Conservation (phyloP, 2,888 invertebrate species). For the Drosophila anceps region DNA sequence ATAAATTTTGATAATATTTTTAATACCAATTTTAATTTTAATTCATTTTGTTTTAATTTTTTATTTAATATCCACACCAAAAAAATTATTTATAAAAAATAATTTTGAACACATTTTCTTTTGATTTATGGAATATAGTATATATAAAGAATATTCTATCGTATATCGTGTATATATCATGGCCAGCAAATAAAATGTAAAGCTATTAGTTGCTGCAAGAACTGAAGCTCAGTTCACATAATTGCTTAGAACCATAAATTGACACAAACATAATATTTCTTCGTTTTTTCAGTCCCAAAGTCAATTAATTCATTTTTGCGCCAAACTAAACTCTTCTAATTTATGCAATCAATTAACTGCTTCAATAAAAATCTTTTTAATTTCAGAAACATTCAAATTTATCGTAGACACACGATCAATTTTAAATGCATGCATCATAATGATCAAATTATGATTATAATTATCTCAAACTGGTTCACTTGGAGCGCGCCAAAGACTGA, state of each 20-base stretch:
- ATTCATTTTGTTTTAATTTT: neutral
- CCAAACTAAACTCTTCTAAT: neutral
- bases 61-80: neutral
- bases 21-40: neutral
- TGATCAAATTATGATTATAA: conserved; percentile 34
- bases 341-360: conserved; percentile 7
- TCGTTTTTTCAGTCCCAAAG: neutral
- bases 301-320: neutral
- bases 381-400: conserved; percentile 24
- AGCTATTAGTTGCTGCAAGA: too few relatives aligned
- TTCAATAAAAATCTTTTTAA: conserved; percentile 1
- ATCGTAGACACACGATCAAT: conserved; percentile 59
- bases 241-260: neutral
- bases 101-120: too few relatives aligned
- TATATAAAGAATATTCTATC: too few relatives aligned
- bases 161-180: too few relatives aligned
- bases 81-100: too few relatives aligned
- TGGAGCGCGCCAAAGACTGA: conserved; percentile 40
- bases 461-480: conserved; percentile 68
- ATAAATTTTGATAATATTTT: neutral
- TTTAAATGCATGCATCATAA: conserved; percentile 54
- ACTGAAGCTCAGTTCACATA: neutral
- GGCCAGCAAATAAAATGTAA: too few relatives aligned
- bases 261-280: neutral
- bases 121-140: too few relatives aligned